These are phyloP conservation scores for Sinosuthora webbiana DNA, from an alignment of 2,113 vertebrate species.

Conservation along the genomic window DNA sequence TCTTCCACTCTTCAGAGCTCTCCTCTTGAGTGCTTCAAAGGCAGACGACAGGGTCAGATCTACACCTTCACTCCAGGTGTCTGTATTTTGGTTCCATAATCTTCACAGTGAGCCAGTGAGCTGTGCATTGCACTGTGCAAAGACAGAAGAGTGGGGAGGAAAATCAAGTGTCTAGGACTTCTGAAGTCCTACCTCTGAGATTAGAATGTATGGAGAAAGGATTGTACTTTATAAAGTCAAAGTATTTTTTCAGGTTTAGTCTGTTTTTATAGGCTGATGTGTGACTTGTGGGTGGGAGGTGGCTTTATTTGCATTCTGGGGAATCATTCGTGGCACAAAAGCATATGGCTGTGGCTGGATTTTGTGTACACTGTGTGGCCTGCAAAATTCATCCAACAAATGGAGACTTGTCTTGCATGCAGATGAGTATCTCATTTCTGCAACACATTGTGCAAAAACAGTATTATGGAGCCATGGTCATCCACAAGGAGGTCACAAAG, in stretches of 20 bases:
- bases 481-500: background rate
- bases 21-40: background rate
- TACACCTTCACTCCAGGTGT: background rate
- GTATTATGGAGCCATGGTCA: background rate
- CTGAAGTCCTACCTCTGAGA: background rate
- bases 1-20: background rate
- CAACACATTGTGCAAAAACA: background rate
- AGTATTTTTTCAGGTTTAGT: background rate
- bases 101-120: background rate
- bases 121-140: background rate
- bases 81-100: background rate
- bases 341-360: background rate
- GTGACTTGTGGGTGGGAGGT: background rate
- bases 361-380: background rate
- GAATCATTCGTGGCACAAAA: background rate
- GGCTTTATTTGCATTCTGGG: background rate
- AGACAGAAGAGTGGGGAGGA: background rate
- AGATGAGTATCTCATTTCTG: background rate
- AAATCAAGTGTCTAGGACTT: background rate
- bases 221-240: background rate
- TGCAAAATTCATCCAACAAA: background rate
- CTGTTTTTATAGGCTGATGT: background rate
- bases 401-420: background rate
- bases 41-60: background rate
- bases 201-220: background rate